Base-by-base conservation (phyloP, 2,888 invertebrate species). In the Caenorhabditis virilis region DNA sequence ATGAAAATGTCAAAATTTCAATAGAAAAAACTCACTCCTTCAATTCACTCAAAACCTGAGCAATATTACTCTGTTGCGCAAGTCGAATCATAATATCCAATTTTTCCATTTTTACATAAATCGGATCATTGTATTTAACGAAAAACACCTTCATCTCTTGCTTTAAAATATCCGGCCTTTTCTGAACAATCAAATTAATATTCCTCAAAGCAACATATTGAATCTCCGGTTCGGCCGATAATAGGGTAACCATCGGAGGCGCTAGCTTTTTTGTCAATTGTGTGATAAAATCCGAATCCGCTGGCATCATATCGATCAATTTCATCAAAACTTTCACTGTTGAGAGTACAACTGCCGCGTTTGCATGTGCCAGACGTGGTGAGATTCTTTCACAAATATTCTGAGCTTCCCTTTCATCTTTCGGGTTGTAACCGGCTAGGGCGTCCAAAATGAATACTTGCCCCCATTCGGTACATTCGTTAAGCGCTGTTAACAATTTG, bases 61-160 rank as follows among this genome's bases (percentile, higher is more conserved):
- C 92, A 79, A 98, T 98, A 85, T 99, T 99, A 16, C 92, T 90
- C 85, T 97, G 95, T 42, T 93, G 94, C 16, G 98, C 97, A 74
- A 99, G 87, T 16, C 98, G 89, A 80, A 99, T 99, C 97, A 98
- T 98, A 58, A 98, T 98, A 84, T 98, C 98, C 78, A 98, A 84
- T 84, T 98, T 98, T 85, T 98, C 98, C 65, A 98, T 87, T 84
- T 98, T 98, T 41, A 99, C 98, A 85, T 99, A 98, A 84, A 99
- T 99, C 0, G 98, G 98, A 86, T 99, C 98, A 85, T 98, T 99
- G 87, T 99, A 98, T 84, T 98, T 98, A 35, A 99, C 98, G 85
- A 98, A 98, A 87, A 98, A 99, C 52, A 93, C 76, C 88, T 98
- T 98, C 97, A 99, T 97, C 86, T 99, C 98, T 82, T 97, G 95